Base-by-base conservation (phyloP, 1,140 invertebrate species). In the Pinna nobilis region DNA sequence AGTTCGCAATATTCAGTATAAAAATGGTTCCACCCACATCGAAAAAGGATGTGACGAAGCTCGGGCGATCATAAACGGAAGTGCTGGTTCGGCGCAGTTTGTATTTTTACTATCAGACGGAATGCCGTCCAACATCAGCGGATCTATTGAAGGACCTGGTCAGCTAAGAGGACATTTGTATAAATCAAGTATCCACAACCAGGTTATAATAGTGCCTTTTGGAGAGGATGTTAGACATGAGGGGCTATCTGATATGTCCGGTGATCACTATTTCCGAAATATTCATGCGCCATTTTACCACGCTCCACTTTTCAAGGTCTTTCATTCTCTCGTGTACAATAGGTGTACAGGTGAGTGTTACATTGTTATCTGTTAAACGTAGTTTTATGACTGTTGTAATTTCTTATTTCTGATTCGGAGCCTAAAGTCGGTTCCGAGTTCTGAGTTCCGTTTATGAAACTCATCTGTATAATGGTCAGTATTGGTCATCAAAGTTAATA, bases 211-310 rank as follows among this genome's bases (percentile, higher is more conserved):
- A 6, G 28, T 63, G 28, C 20, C 59, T 18, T 63, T 44, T 30
- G 59, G 59, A 20, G 37, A 63, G n/a, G 59, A 63, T 23, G 59
- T 63, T 3, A 39, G 39, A 41, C 59, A 63, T 44, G 59, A 63
- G 25, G 59, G 59, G 18, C 44, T 63, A 18, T 20, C 4, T 18
- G 11, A 41, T 13, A 7, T 63, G 5, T 63, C 59, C 9, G 37
- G n/a, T n/a, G 37, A 63, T 44, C 37, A 7, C 1, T 35, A 35
- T 18, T 41, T 23, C 39, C 20, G 59, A 7, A 37, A 63, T 44
- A 35, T 63, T n/a, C n/a, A n/a, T n/a, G n/a, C n/a, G n/a, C n/a
- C n/a, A n/a, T n/a, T n/a, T n/a, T n/a, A n/a, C n/a, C n/a, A n/a
- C n/a, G n/a, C n/a, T n/a, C n/a, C n/a, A n/a, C n/a, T n/a, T n/a